A percentile compares a stretch with the other conserved stretches of the same genome.
Conservation (phyloP, 2,888 invertebrate species). For the Tetranychus truncatus region DNA sequence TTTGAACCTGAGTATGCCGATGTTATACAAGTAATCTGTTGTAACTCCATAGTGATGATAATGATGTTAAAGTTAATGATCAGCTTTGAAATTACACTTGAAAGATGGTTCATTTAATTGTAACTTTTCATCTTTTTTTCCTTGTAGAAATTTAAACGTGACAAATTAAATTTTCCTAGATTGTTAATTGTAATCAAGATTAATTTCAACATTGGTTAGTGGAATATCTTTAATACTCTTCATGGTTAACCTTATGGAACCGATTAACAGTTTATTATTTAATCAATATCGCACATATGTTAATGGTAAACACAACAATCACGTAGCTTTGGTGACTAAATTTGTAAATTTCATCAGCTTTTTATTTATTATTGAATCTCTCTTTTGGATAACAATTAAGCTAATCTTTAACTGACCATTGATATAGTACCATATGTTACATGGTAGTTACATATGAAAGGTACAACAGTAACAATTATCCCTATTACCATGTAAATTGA, state of each 20-base stretch:
- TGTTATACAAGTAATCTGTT: too few relatives aligned
- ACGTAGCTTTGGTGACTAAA: too few relatives aligned
- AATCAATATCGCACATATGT: background rate
- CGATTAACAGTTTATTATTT: background rate
- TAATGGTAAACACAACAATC: background rate
- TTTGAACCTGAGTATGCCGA: too few relatives aligned
- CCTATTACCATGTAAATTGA: background rate
- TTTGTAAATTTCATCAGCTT: too few relatives aligned
- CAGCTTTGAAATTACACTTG: too few relatives aligned
- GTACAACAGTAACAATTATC: background rate
- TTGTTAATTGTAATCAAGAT: background rate
- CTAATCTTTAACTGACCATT: background rate
- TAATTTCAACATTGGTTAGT: background rate
- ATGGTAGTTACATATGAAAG: background rate
- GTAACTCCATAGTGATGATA: too few relatives aligned
- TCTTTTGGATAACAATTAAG: background rate
- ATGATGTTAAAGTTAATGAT: too few relatives aligned
- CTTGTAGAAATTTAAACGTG: too few relatives aligned
- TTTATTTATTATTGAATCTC: too few relatives aligned
- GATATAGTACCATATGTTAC: background rate
- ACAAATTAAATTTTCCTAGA: background rate
- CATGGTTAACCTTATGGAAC: background rate
- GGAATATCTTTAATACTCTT: background rate
- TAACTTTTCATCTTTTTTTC: too few relatives aligned
- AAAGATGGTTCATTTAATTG: too few relatives aligned